A percentile compares a stretch with the other conserved stretches of the same genome.
Conservation (phyloP, 2,888 invertebrate species). For the Rugalucina vietnamica region DNA sequence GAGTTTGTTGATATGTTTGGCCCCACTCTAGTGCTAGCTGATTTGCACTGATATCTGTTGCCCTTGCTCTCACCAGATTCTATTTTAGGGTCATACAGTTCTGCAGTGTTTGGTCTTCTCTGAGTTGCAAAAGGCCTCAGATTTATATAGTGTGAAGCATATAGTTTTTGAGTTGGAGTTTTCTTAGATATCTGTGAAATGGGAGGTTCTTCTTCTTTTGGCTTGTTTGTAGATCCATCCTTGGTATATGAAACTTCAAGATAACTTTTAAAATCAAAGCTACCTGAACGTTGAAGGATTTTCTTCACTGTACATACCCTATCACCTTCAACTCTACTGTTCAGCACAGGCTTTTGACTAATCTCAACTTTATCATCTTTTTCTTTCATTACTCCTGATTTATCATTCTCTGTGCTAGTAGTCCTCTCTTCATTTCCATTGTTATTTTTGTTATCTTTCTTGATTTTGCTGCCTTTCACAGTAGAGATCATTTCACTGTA, state of each 20-base stretch:
- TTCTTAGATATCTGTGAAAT: neutral
- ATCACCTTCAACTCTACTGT: no score
- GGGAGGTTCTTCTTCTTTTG: neutral
- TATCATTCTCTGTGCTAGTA: neutral
- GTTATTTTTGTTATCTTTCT: neutral
- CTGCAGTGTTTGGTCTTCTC: neutral
- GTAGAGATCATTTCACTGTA: neutral
- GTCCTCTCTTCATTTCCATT: neutral
- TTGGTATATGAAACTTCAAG: neutral
- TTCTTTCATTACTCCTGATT: neutral
- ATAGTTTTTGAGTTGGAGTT: neutral
- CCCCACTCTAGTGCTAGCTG: neutral
- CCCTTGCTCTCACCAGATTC: neutral
- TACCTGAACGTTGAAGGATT: no score
- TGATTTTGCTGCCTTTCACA: neutral
- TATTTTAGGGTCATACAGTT: neutral
- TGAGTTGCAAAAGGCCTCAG: neutral
- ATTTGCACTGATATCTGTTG: neutral
- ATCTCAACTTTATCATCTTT: no score
- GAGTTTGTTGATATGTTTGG: neutral
- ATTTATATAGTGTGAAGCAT: neutral
- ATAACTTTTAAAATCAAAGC: neutral
- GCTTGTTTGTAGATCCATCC: neutral
- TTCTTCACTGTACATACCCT: no score
- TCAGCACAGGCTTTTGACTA: no score